These are phyloP conservation scores for Merluccius polli DNA, from an alignment of 2,797 vertebrate genomes.

Conservation along the genomic window DNA sequence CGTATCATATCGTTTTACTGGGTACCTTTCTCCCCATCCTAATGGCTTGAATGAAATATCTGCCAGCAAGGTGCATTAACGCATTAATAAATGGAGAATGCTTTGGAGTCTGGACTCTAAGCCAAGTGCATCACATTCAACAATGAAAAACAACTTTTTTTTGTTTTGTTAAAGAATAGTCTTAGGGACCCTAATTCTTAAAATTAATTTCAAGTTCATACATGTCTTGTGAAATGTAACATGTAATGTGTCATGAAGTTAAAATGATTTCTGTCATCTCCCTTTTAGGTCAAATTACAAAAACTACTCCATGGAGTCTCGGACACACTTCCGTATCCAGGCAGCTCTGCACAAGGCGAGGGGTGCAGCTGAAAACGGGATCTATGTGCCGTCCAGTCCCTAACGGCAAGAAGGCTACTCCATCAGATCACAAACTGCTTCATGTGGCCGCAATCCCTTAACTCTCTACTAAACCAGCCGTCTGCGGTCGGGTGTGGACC, in stretches of 20 bases:
- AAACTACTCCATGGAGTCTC: constrained; percentile 99
- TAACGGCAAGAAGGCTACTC: constrained; percentile 50
- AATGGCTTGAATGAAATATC: not conserved
- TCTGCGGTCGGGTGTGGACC: constrained; percentile 13
- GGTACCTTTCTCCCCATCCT: not conserved
- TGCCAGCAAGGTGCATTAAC: not conserved
- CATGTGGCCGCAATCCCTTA: constrained; percentile 34
- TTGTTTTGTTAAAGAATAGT: not conserved
- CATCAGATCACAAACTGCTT: constrained; percentile 36
- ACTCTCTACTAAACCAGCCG: constrained; percentile 35
- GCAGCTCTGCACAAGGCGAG: constrained; percentile 91
- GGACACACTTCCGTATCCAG: constrained; percentile 98
- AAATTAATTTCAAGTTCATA: not conserved
- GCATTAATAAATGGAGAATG: not conserved
- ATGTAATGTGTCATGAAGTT: not conserved
- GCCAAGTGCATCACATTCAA: not conserved
- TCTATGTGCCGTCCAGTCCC: constrained; percentile 68
- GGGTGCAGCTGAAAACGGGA: constrained; percentile 73
- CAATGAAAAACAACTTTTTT: not conserved
- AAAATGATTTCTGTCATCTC: constrained; percentile 5
- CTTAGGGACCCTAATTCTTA: not conserved
- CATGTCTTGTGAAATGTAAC: not conserved
- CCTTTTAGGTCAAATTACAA: constrained; percentile 93
- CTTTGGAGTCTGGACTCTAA: not conserved
- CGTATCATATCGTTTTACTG: not conserved